phyloP scores from a whole-genome alignment of 2,797 vertebrate species.

The Clarias laeviceps region DNA sequence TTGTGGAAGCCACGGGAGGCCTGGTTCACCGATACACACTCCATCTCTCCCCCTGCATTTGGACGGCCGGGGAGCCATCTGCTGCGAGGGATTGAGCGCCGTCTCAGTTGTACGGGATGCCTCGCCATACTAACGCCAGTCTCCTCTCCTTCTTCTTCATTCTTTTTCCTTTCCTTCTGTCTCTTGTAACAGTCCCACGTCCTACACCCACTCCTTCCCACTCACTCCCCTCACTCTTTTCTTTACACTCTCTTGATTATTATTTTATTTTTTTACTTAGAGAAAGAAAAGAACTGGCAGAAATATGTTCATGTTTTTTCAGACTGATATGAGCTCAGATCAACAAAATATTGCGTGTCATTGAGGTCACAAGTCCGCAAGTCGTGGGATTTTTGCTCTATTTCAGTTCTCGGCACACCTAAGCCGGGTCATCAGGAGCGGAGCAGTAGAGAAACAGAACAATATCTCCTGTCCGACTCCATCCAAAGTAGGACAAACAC shows the following conservation, averaged over 20 bases:
- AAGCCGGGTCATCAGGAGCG: conserved; percentile 12
- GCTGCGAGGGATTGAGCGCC: conserved; percentile 47
- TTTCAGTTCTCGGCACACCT: not conserved
- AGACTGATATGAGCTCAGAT: conserved; percentile 16
- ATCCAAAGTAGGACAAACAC: not conserved
- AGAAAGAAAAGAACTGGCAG: conserved; percentile 18
- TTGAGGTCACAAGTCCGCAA: not conserved
- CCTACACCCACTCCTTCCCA: conserved; percentile 53
- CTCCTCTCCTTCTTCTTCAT: conserved; percentile 38
- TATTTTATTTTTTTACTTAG: conserved; percentile 28
- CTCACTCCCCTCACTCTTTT: conserved; percentile 39
- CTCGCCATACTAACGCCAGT: conserved; percentile 14
- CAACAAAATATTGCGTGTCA: not conserved
- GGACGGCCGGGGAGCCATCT: conserved; percentile 57
- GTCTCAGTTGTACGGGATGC: conserved; percentile 35
- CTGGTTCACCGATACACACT: conserved; percentile 40
- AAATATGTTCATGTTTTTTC: conserved; percentile 10
- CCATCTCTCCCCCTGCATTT: conserved; percentile 48
- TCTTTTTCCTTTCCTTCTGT: conserved; percentile 26
- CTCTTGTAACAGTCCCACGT: conserved; percentile 30
- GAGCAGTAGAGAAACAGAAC: not conserved
- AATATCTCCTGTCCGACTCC: not conserved
- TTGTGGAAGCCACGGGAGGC: conserved; percentile 52
- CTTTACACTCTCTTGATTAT: conserved; percentile 45
- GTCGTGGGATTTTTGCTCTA: conserved; percentile 2